Conservation (phyloP, 2,113 vertebrate species). For the Coregonus clupeaformis region DNA sequence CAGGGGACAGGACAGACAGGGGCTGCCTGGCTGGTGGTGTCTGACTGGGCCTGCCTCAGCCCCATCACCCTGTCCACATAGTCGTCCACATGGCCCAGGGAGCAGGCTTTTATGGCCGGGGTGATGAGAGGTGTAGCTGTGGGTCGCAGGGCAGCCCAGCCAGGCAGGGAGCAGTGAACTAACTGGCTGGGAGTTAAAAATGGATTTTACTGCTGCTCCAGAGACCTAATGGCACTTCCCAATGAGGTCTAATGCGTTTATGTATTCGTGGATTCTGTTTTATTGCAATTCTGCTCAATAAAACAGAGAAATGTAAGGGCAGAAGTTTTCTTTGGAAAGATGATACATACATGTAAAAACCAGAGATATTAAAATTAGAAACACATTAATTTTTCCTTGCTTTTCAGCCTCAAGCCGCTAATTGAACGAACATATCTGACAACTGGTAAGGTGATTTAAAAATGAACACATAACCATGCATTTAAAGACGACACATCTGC, state of each 20-base stretch:
- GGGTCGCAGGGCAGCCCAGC: slow-evolving; percentile 40
- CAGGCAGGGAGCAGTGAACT: background rate
- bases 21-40: background rate
- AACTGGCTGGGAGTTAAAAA: slow-evolving; percentile 64
- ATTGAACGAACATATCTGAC: slow-evolving; percentile 70
- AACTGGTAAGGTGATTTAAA: slow-evolving; percentile 59
- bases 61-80: slow-evolving; percentile 30
- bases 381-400: slow-evolving; percentile 64
- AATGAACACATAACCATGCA: slow-evolving; percentile 48
- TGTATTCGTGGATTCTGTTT: slow-evolving; percentile 72
- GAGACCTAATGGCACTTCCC: slow-evolving; percentile 65
- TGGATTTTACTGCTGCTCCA: slow-evolving; percentile 67
- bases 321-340: slow-evolving; percentile 73
- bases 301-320: slow-evolving; percentile 68
- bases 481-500: slow-evolving; percentile 22
- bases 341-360: slow-evolving; percentile 60
- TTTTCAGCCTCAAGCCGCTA: slow-evolving; percentile 58
- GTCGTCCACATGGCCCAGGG: slow-evolving; percentile 27
- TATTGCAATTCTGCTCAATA: slow-evolving; percentile 70
- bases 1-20: slow-evolving; percentile 30
- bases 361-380: slow-evolving; percentile 67
- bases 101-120: slow-evolving; percentile 50
- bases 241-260: slow-evolving; percentile 70
- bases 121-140: slow-evolving; percentile 69
- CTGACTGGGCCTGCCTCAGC: slow-evolving; percentile 25